phyloP scores from a whole-genome alignment of 2,888 invertebrate genomes.

The Agrochola lota region DNA sequence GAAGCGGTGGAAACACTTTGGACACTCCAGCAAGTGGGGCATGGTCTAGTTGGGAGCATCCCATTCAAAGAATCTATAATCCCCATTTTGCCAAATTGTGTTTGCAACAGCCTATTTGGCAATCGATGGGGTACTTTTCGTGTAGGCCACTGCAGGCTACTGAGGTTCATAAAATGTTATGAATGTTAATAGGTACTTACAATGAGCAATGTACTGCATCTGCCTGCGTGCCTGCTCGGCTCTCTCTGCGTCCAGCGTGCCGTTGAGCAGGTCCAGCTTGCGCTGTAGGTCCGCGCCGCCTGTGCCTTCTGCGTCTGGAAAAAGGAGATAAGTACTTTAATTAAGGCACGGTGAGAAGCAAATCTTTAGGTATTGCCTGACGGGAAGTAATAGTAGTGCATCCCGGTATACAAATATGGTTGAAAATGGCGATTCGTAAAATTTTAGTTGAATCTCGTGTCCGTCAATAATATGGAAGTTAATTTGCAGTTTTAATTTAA shows the following conservation, averaged over 20 bases:
- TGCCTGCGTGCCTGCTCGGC: slow-evolving; percentile 94
- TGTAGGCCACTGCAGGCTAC: not conserved
- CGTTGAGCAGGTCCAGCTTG: slow-evolving; percentile 97
- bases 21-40: not conserved
- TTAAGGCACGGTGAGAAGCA: too few relatives aligned
- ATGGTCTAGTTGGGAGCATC: not conserved
- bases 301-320: slow-evolving; percentile 96
- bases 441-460: too few relatives aligned
- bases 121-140: not conserved
- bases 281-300: slow-evolving; percentile 95
- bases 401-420: too few relatives aligned
- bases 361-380: too few relatives aligned
- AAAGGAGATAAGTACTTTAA: not conserved
- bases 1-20: not conserved
- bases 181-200: slow-evolving; percentile 81
- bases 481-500: too few relatives aligned
- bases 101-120: not conserved
- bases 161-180: not conserved
- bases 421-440: too few relatives aligned
- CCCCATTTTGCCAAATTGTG: too few relatives aligned
- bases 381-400: too few relatives aligned
- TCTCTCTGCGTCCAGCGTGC: slow-evolving; percentile 96
- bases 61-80: not conserved
- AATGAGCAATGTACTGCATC: slow-evolving; percentile 95
- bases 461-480: too few relatives aligned